Evolutionary conservation across 2,113 vertebrate species (phyloP), one percentile per base, ranked within the genome.

Genomic region (Saguinus imperator): DNA sequence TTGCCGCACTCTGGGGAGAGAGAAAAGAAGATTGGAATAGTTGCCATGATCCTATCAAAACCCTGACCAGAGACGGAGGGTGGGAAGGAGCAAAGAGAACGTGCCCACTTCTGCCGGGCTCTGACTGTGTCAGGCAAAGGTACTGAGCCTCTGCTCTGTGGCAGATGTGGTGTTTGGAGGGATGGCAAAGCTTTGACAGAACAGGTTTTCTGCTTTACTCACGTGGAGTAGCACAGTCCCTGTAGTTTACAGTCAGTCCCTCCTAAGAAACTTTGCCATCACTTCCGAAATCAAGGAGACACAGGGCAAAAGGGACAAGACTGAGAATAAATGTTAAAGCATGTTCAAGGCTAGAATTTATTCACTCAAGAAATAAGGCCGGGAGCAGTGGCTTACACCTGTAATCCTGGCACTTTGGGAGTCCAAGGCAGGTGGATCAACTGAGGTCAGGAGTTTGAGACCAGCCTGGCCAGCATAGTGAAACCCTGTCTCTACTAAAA

Each of bases 51-150:
- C 27, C 72, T 25, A 25, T 43, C 13, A 4, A 79, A 79, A 27
- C 1, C 50, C 58, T 68, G 29, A 14, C 9, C 27, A 84, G 64
- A 61, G 35, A 25, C 8, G 5, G 27, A 55, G 8, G 27, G 35
- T 0, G 32, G 43, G 0, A 48, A 20, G 21, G 21, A 52, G 1
- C 5, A 6, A 20, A 35, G 16, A 58, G 20, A 68, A 40, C 1
- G 9, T 3, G 21, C 21, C 5, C 14, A 55, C 18, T 27, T 52
- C 1, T 4, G 1, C 7, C 13, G 20, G 50, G 12, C 43, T 32
- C 40, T 52, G 29, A 10, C 64, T 91, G 8, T 7, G 6, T 23
- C 17, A 52, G 10, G 43, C 6, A 57, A 32, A 83, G 10, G 20
- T 35, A 29, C 61, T 20, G 70, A 79, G 2, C 37, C 27, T 43